Evolutionary conservation across 2,888 invertebrate species (phyloP).

Genomic region (Eristalis pertinax): DNA sequence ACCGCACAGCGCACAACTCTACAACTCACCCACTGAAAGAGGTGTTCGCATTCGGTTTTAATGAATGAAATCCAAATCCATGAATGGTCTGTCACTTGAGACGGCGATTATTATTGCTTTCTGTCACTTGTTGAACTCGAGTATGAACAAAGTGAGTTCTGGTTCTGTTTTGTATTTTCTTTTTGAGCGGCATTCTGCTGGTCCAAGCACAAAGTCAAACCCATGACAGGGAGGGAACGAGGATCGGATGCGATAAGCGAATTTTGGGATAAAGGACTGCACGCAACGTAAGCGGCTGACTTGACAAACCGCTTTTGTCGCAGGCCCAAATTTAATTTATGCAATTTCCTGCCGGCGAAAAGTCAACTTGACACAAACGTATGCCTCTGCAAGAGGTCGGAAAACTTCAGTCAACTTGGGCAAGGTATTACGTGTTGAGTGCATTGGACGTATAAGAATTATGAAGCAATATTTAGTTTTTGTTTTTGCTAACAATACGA

Average conservation of each 20-base stretch:
- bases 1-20: conserved; percentile 23
- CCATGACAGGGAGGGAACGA: conserved; percentile 21
- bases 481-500: neutral
- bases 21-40: conserved; percentile 52
- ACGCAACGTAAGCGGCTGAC: conserved; percentile 56
- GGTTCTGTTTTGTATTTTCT: conserved; percentile 37
- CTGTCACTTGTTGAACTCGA: conserved; percentile 66
- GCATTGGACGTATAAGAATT: neutral
- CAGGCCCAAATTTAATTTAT: conserved; percentile 60
- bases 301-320: conserved; percentile 41
- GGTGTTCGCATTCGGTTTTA: conserved; percentile 48
- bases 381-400: conserved; percentile 11
- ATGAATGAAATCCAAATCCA: conserved; percentile 70
- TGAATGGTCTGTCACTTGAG: conserved; percentile 70
- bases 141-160: conserved; percentile 38
- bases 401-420: neutral
- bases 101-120: conserved; percentile 60
- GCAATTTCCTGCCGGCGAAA: conserved; percentile 68
- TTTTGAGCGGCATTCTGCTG: conserved; percentile 47
- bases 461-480: neutral
- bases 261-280: conserved; percentile 52
- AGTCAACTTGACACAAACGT: conserved; percentile 41
- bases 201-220: conserved; percentile 30
- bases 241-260: conserved; percentile 53
- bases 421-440: neutral